Base-by-base conservation (phyloP, 2,797 vertebrate species). In the Peromyscus aztecus region DNA sequence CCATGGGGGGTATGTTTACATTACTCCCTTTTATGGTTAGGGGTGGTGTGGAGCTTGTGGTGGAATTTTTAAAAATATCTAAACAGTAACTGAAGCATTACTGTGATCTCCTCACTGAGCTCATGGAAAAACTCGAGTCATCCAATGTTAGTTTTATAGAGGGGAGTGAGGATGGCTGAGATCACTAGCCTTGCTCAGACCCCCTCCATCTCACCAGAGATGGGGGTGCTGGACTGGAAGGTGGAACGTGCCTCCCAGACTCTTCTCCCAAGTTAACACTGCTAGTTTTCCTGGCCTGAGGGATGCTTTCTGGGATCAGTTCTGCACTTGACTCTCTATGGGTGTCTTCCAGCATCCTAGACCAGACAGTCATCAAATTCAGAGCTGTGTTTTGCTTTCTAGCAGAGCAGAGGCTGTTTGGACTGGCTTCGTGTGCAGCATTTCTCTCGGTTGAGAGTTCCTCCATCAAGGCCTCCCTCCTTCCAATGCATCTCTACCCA, bases 41-140 rank as follows among this genome's bases (percentile, higher is more conserved):
- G 34, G 71, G 49, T 19, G 52, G 17, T 23, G 69, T 23, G 61
- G 90, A 71, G 27, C 23, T 31, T 24, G 49, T 27, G 34, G 92
- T 86, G 80, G 89, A 59, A 76, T 52, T 93, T 80, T 89, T 93
- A 43, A 82, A 55, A 83, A 90, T 73, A 94, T 94, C 90, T 90
- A 95, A 97, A 97, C 69, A 77, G 90, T 96, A 86, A 94, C 52
- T 93, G 59, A 96, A 94, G 63, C 93, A 89, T 96, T 92, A 83
- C 69, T 92, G 17, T 91, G 92, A 94, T 97, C 92, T 82, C 93
- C 89, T 67, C 46, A 43, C 88, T 97, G 96, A 98, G 95, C 83
- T 97, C 90, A 96, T 96, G 97, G 97, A 97, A 98, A 97, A 97
- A 94, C 37, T 91, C 82, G 67, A 97, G 95, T 94, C 95, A 97